Base-by-base conservation (phyloP, 1,140 invertebrate genomes). In the Meloidogyne exigua region DNA sequence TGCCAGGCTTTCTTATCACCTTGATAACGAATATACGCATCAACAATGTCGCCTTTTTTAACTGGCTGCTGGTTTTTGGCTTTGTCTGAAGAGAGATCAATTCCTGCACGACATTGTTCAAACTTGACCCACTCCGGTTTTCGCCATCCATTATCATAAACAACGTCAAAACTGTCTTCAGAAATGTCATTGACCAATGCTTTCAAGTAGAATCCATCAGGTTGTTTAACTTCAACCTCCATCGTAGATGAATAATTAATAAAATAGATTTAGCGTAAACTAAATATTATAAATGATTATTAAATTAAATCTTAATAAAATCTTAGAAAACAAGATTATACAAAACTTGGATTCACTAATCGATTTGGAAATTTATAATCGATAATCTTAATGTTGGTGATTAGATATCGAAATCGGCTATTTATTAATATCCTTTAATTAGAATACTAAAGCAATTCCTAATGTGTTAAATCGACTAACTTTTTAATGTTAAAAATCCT, bases 201-300 rank as follows among this genome's bases (percentile, higher is more conserved):
- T 64, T 77, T 78, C 9, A 72, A 23, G 67, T 62, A 78, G 36
- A 26, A 64, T 23, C 77, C 76, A 13, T 79, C 39, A 21, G n/a
- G 23, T 64, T 78, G 77, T n/a, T 71, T 76, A 44, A 78, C 76
- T 72, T 78, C 77, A 65, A 78, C 57, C 25, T 78, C 77, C 74
- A 78, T 77, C 28, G 25, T 32, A 5, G 4, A 57, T 57, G 49
- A n/a, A n/a, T 39, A 39, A 7, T 32, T 39, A 39, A 39, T 57
- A 57, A 57, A 57, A 57, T 57, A 57, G 49, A 57, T 57, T 32
- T n/a, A 57, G 7, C 18, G n/a, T 57, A 21, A n/a, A 57, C 49
- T 57, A 57, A 57, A 57, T 57, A 18, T 21, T n/a, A 57, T 7
- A 57, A 57, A 57, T n/a, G 4, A n/a, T n/a, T 57, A n/a, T 57